A percentile compares a stretch with the other conserved stretches of the same genome.
Evolutionary conservation across 2,113 vertebrate genomes (phyloP).

Genomic region (Oreochromis niloticus): DNA sequence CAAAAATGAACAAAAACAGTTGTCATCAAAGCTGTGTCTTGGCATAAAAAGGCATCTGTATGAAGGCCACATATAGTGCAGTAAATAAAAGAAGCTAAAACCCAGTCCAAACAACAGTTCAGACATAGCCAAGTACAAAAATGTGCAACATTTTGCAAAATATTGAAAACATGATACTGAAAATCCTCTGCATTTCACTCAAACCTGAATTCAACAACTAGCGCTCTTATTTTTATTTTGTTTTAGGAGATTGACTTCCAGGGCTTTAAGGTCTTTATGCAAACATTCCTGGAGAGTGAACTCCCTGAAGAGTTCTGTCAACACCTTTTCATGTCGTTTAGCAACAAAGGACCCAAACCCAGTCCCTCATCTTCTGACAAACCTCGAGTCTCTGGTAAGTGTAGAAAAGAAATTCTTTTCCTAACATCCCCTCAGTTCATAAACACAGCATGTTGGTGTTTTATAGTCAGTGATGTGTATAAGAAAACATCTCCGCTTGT

Average conservation of each 20-base stretch:
- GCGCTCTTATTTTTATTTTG: not conserved
- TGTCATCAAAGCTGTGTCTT: not conserved
- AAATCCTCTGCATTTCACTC: not conserved
- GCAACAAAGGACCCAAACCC: slow-evolving; percentile 80
- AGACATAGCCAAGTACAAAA: not conserved
- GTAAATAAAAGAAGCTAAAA: not conserved
- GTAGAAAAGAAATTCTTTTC: not conserved
- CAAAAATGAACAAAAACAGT: not conserved
- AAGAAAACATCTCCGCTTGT: not conserved
- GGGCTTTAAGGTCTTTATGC: slow-evolving; percentile 94
- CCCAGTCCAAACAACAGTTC: not conserved
- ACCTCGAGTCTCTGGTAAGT: slow-evolving; percentile 60
- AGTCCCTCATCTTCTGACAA: slow-evolving; percentile 81
- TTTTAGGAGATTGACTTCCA: slow-evolving; percentile 89
- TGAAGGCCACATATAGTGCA: not conserved
- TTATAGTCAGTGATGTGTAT: not conserved
- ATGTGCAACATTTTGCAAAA: not conserved
- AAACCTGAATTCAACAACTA: not conserved
- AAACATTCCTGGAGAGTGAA: slow-evolving; percentile 91
- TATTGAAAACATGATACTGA: fast-evolving
- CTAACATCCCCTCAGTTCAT: not conserved
- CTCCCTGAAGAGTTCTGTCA: slow-evolving; percentile 85
- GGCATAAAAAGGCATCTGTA: not conserved
- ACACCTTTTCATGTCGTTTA: slow-evolving; percentile 92
- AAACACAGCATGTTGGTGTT: not conserved